Evolutionary conservation across 2,888 invertebrate genomes (phyloP).

Genomic region (Philaethria dido): DNA sequence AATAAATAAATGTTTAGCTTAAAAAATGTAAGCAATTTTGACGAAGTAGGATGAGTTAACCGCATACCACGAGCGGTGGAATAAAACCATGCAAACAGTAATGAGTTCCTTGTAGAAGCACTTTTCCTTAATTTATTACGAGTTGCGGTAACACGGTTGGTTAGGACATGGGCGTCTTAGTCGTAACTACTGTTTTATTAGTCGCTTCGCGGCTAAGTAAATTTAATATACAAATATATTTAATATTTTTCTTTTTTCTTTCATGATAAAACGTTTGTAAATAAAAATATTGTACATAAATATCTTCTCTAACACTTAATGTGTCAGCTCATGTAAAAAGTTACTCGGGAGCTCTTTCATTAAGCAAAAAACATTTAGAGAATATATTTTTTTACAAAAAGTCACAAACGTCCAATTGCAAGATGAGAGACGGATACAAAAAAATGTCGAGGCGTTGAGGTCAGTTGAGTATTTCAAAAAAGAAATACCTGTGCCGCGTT

Average conservation of each 20-base stretch:
- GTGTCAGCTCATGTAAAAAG: not conserved
- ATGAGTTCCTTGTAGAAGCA: constrained; percentile 12
- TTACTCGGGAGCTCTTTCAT: not conserved
- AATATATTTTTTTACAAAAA: not conserved
- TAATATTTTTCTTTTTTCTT: too few relatives aligned
- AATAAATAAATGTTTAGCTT: not conserved
- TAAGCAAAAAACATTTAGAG: not conserved
- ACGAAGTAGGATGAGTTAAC: not conserved
- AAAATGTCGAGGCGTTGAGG: constrained; percentile 57
- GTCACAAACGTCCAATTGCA: not conserved
- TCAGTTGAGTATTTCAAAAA: constrained; percentile 57
- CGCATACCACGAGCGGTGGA: constrained; percentile 1
- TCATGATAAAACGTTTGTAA: too few relatives aligned
- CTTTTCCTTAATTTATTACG: constrained; percentile 25
- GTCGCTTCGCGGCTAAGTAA: too few relatives aligned
- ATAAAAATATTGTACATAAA: not conserved
- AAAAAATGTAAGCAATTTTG: not conserved
- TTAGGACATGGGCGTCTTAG: constrained; percentile 13
- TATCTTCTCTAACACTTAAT: not conserved
- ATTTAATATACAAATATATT: too few relatives aligned
- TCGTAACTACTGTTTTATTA: constrained; percentile 9
- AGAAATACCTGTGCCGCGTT: constrained; percentile 75
- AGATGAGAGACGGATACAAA: constrained; percentile 32
- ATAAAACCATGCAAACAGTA: constrained; percentile 21
- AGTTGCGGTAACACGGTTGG: constrained; percentile 15